Evolutionary conservation across 2,888 invertebrate species (phyloP), one percentile per base, ranked within the genome.

Genomic region (Monochamus alternatus): DNA sequence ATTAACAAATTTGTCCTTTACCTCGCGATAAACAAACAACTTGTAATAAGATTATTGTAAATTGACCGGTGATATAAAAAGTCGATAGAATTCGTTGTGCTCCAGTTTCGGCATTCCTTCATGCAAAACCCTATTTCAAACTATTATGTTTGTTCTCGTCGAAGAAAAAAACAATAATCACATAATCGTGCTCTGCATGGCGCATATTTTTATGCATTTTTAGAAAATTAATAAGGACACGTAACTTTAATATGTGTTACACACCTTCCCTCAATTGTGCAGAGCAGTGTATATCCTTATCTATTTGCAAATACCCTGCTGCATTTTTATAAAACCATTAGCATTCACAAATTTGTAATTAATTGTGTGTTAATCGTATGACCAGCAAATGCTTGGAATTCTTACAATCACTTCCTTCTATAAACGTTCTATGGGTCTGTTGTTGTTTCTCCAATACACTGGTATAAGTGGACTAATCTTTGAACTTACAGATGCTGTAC

Each of bases 1-100:
- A 47, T 47, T 64, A 47, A 47, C 64, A 22, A 64, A 64, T 47
- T 22, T 64, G 38, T 64, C 47, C 64, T 64, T 64, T 38, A 47
- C n/a, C 30, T 64, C 47, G 31, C 55, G 14, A 47, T 47, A 64
- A 64, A 47, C 44, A 64, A 64, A 64, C 22, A 64, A 47, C 47
- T 14, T 22, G 30, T 47, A 64, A 64, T 22, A 14, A 47, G 47
- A 64, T 62, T 62, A 62, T 32, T 62, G 32, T 38, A 38, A 62
- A 10, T 43, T n/a, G 10, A 38, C 9, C 43, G 44, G 4, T 9
- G 44, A 44, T 22, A 63, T 14, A 64, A 64, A 64, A 47, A 64
- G 38, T 62, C 44, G 12, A 30, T 47, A 9, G 30, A 10, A 47
- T 63, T 38, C 44, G 31, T 47, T 44, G 44, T 22, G 22, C 64